These are phyloP conservation scores for Galendromus occidentalis DNA, from an alignment of 1,140 invertebrate species.

Conservation along the genomic window DNA sequence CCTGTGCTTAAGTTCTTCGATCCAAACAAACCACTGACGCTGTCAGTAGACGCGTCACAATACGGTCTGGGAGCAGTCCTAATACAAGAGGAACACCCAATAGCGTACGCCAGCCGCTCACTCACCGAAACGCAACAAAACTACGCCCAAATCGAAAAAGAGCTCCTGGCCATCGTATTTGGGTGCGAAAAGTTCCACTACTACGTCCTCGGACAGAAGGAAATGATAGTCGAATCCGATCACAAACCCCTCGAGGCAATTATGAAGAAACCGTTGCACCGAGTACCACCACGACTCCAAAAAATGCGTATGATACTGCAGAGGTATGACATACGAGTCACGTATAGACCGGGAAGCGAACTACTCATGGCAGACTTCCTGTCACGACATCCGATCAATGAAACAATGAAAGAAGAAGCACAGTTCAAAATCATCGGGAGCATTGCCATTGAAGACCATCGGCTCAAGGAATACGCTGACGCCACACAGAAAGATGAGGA, in stretches of 20 bases:
- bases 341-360: too few species aligned
- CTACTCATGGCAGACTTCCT: too few species aligned
- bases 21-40: constrained; percentile 19
- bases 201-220: constrained; percentile 18
- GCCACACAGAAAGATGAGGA: too few species aligned
- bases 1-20: constrained; percentile 23
- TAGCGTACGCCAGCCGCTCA: constrained; percentile 14
- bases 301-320: background rate
- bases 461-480: too few species aligned
- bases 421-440: too few species aligned
- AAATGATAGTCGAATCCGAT: constrained; percentile 15
- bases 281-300: constrained; percentile 14
- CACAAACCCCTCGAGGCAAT: constrained; percentile 16
- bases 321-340: too few species aligned
- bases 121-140: constrained; percentile 13
- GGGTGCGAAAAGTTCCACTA: constrained; percentile 18
- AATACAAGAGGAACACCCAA: constrained; percentile 13
- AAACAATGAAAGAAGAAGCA: too few species aligned
- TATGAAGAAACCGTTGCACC: background rate
- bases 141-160: constrained; percentile 17
- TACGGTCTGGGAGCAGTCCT: constrained; percentile 14
- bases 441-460: too few species aligned
- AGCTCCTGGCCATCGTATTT: constrained; percentile 16
- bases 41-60: constrained; percentile 25
- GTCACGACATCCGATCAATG: too few species aligned